phyloP scores from a whole-genome alignment of 2,888 invertebrate species.

The Athalia cordata region DNA sequence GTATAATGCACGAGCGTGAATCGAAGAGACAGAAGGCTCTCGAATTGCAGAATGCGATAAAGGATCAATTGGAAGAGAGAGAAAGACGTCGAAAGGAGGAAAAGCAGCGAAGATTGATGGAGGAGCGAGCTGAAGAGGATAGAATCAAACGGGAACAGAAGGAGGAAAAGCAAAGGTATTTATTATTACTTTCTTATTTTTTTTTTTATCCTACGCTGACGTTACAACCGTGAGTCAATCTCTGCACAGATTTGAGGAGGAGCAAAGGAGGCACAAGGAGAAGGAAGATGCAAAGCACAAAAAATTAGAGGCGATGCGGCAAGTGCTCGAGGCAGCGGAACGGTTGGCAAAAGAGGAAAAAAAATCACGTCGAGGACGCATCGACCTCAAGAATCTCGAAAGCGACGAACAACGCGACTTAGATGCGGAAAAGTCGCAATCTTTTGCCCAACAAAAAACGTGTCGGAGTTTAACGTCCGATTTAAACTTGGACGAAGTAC shows the following conservation, averaged over 20 bases:
- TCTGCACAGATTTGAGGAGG: conserved; percentile 78
- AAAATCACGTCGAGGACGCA: conserved; percentile 49
- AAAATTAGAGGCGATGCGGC: conserved; percentile 84
- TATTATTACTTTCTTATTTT: neutral
- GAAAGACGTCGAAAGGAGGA: conserved; percentile 86
- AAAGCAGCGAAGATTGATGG: conserved; percentile 81
- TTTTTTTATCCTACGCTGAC: neutral
- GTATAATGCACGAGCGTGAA: conserved; percentile 87
- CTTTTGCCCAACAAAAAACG: neutral
- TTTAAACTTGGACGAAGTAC: conserved; percentile 14
- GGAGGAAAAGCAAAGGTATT: conserved; percentile 68
- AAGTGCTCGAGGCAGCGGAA: conserved; percentile 86
- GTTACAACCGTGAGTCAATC: neutral
- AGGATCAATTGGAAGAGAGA: conserved; percentile 89
- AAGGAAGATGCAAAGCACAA: conserved; percentile 83
- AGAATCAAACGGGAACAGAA: conserved; percentile 84
- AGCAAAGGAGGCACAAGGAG: conserved; percentile 80
- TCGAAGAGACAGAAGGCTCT: conserved; percentile 87
- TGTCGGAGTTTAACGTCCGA: neutral
- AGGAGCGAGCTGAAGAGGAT: conserved; percentile 89
- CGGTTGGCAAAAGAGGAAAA: conserved; percentile 81
- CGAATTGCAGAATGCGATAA: conserved; percentile 90
- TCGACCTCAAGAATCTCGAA: neutral
- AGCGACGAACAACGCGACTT: neutral
- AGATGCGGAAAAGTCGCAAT: neutral